These are phyloP conservation scores for Xanthia icteritia DNA, from an alignment of 2,888 invertebrate species.

Conservation along the genomic window DNA sequence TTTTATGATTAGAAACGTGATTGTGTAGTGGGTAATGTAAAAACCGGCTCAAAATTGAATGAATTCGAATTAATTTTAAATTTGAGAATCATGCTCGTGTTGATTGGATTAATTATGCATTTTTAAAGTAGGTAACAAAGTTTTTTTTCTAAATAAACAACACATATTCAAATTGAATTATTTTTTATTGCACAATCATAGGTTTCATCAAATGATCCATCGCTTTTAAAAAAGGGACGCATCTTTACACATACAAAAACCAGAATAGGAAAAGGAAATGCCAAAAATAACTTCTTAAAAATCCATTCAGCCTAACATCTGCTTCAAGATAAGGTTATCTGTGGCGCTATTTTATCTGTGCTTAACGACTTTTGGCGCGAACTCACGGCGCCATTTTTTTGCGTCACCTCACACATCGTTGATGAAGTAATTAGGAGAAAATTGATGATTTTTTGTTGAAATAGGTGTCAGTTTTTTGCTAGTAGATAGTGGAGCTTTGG, in stretches of 20 bases:
- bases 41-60: neutral
- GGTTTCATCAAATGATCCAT: neutral
- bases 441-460: conserved; percentile 50
- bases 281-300: conserved; percentile 63
- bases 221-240: neutral
- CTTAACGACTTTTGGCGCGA: conserved; percentile 69
- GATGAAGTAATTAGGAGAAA: conserved; percentile 63
- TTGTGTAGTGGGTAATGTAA: no score
- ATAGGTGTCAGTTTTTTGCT: conserved; percentile 38
- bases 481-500: neutral
- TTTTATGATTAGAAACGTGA: neutral
- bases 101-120: neutral
- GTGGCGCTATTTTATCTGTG: conserved; percentile 65
- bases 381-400: conserved; percentile 67
- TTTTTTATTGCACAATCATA: neutral
- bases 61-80: neutral
- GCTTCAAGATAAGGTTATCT: conserved; percentile 65
- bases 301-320: conserved; percentile 60
- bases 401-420: conserved; percentile 66
- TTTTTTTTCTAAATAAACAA: neutral
- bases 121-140: neutral
- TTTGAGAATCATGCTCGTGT: neutral
- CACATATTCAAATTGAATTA: neutral
- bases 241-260: conserved; percentile 12
- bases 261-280: conserved; percentile 60